Evolutionary conservation across 2,113 vertebrate species (phyloP), one percentile per base, ranked within the genome.

Genomic region (Rhipidura dahli): DNA sequence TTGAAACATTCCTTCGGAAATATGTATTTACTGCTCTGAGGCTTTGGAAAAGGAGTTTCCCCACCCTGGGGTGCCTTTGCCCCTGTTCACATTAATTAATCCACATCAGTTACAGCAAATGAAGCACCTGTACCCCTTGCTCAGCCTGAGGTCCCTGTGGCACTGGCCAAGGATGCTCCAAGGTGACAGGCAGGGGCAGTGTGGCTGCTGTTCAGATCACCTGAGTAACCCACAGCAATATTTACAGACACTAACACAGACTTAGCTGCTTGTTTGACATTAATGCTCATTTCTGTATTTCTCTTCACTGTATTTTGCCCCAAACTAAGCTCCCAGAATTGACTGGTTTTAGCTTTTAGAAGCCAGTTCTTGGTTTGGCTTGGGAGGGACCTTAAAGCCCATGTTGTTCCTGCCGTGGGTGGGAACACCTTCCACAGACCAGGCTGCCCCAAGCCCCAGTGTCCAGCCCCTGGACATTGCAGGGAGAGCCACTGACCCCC

Each of bases 21-120:
- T 13, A 15, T 1, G 1, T 1, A 19, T 13, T 28, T 31, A 15
- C 10, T 23, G 6, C 2, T 51, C 1, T 1, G 20, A 49, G 50
- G 31, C 40, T 89, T n/a, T 82, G 60, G 15, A 44, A 40, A 45
- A 44, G 37, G 64, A 53, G 9, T 6, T 6, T 59, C 39, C 51
- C 60, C 39, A 8, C 10, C 2, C 27, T 5, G 44, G 10, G 30
- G 6, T 21, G 51, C 42, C 68, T 57, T 33, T 51, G 68, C 5
- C 14, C 31, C 77, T 23, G 51, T 4, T 59, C 53, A 33, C 16
- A 24, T 7, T 2, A 40, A 24, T 7, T 2, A 40, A 47, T 18
- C 59, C 13, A 0, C 16, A 8, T 1, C 28, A 42, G 24, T 2
- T 1, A 2, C 2, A 18, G 44, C 39, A 31, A 13, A 31, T 0